A percentile compares a stretch with the other conserved stretches of the same genome.
Evolutionary conservation across 2,888 invertebrate genomes (phyloP).

Genomic region (Drosophila mimetica): DNA sequence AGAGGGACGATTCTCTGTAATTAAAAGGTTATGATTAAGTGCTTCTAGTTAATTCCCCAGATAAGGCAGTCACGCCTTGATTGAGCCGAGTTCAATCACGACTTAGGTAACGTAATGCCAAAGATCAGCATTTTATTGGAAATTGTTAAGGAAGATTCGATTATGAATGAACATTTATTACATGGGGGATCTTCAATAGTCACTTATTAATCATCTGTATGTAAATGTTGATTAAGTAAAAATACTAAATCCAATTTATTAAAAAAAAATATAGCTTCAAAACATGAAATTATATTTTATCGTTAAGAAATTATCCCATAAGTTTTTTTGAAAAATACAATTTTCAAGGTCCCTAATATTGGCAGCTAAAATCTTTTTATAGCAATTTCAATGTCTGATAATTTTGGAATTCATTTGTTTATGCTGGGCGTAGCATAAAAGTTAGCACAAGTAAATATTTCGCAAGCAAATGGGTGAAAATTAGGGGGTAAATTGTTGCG

Average conservation of each 20-base stretch:
- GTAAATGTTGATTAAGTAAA: not conserved
- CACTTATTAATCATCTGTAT: not conserved
- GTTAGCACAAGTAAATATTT: conserved; percentile 25
- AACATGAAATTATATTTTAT: too few relatives aligned
- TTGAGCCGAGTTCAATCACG: conserved; percentile 29
- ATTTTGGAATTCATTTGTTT: conserved; percentile 14
- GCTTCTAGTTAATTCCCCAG: conserved; percentile 32
- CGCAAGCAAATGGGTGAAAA: conserved; percentile 16
- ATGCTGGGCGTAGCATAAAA: conserved; percentile 6
- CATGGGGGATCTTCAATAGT: not conserved
- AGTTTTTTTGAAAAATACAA: not conserved
- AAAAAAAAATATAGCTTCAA: not conserved
- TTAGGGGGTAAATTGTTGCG: conserved; percentile 8
- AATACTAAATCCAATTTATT: not conserved
- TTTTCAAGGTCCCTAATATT: conserved; percentile 13
- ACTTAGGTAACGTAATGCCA: conserved; percentile 5
- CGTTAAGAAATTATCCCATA: not conserved
- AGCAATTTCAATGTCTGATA: conserved; percentile 13
- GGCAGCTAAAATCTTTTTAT: conserved; percentile 13
- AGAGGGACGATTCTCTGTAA: conserved; percentile 15
- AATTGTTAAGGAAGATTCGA: not conserved
- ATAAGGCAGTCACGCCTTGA: conserved; percentile 49
- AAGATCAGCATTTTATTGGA: conserved; percentile 1
- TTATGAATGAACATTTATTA: not conserved
- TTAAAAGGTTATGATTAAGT: conserved; percentile 31